Evolutionary conservation across 2,113 vertebrate species (phyloP), one percentile per base, ranked within the genome.

Genomic region (Antechinus stuartii): DNA sequence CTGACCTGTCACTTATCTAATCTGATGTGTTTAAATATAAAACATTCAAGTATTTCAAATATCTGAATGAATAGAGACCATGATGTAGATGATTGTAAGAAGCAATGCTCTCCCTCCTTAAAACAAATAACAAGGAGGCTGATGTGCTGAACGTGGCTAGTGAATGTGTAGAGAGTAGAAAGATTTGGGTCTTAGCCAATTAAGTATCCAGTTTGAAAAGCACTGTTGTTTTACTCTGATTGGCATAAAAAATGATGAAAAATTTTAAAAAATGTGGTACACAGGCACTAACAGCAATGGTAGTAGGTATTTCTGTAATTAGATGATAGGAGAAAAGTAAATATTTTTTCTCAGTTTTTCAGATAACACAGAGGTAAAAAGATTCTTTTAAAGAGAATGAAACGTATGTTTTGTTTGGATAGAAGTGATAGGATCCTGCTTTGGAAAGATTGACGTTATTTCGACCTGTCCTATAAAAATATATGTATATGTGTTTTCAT

Each of bases 401-500:
- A 22, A 42, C n/a, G 16, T 7, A 22, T 42, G 35, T 84, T 8
- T 84, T 6, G 2, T 23, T 84, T 23, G 19, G 35, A 42, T 84
- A 76, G 61, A 76, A n/a, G 61, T 19, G 14, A n/a, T 19, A n/a
- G 61, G 68, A 42, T 42, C 68, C 35, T 84, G 2, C 68, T 84
- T 84, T 6, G 68, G 6, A 84, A 84, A 84, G 19, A 22, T 5
- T n/a, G 61, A 42, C 2, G 35, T 42, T 42, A 42, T 42, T 42
- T 42, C 16, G 22, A 22, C n/a, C 3, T 19, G 22, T 42, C 16
- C 42, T 23, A 68, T 22, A n/a, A n/a, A 76, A 19, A n/a, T 76
- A 3, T 22, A 7, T 91, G 22, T 96, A 50, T 93, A 0, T 95
- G 25, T 96, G 76, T 97, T 98, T 94, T 97, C 61, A 16, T 97